Evolutionary conservation across 2,888 invertebrate genomes (phyloP).

Genomic region (Mylabris sibirica): DNA sequence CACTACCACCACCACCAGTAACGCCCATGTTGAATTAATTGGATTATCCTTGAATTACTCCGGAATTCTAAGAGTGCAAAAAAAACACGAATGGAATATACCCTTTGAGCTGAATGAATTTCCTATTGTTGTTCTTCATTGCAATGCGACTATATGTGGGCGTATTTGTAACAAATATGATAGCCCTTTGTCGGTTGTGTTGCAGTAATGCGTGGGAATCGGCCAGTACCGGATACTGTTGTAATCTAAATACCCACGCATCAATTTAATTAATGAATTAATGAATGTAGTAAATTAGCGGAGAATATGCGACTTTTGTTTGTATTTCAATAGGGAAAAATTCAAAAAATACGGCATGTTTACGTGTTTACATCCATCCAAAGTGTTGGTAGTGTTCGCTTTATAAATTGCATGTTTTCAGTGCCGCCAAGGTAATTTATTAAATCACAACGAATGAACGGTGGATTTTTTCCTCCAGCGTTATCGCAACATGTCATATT

Average conservation of each 20-base stretch:
- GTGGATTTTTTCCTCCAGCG: background rate
- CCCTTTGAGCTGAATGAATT: background rate
- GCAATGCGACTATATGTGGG: background rate
- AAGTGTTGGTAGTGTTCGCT: background rate
- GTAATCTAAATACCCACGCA: slow-evolving; percentile 10
- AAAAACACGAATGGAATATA: too few relatives aligned
- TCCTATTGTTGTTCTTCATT: background rate
- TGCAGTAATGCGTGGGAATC: background rate
- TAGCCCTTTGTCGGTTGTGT: background rate
- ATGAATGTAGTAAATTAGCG: too few relatives aligned
- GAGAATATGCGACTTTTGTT: background rate
- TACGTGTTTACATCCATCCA: background rate
- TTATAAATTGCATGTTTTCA: slow-evolving; percentile 19
- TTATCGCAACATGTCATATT: background rate
- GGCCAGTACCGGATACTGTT: background rate
- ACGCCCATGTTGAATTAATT: background rate
- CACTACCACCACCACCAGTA: background rate
- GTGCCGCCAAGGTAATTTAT: slow-evolving; percentile 10
- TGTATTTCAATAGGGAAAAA: background rate
- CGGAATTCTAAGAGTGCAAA: background rate
- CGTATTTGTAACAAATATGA: background rate
- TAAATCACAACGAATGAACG: background rate
- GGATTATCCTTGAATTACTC: background rate
- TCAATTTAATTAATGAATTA: slow-evolving; percentile 9
- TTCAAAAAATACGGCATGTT: background rate